Base-by-base conservation (phyloP, 1,140 invertebrate genomes). In the Bombus sylvicola region DNA sequence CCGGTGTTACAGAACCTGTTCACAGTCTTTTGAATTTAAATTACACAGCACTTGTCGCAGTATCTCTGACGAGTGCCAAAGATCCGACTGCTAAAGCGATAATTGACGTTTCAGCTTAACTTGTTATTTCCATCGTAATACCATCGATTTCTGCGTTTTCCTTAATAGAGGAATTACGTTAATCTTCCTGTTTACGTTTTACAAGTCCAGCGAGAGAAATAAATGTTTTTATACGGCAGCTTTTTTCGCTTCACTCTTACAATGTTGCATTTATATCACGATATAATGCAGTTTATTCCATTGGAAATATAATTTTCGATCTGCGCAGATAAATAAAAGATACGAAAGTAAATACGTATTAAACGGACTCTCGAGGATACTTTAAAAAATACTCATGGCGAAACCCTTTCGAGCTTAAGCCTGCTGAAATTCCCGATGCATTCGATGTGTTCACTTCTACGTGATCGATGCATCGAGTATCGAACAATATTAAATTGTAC, bases 381-480 rank as follows among this genome's bases (percentile, higher is more conserved):
- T 73, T 73, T 8, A 13, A 25, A 3, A 8, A 34, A 22, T 41
- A 39, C 31, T 28, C 3, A 4, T 4, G n/a, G 15, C 39, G n/a
- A 47, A 75, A 31, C 41, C 80, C 85, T 86, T 88, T 86, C 81
- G 62, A 88, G 77, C 66, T 83, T 59, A 18, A 86, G 15, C 39
- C 39, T 59, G 73, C 66, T 69, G 28, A 47, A 77, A 83, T 68
- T 41, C 15, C 31, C 15, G 0, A 9, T 18, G 64, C 15, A 66
- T 66, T 66, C 15, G 15, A 13, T 28, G 5, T 13, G 5, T 39
- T 82, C 43, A 25, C 1, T 79, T 59, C 59, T 9, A 25, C 66
- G 47, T 37, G 47, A 84, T 79, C 62, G 76, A 47, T 72, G 76
- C 74, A 47, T 71, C 68, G 68, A 37, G 39, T 47, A 72, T 47